Evolutionary conservation across 2,888 invertebrate genomes (phyloP).

Genomic region (Malacosoma neustria): DNA sequence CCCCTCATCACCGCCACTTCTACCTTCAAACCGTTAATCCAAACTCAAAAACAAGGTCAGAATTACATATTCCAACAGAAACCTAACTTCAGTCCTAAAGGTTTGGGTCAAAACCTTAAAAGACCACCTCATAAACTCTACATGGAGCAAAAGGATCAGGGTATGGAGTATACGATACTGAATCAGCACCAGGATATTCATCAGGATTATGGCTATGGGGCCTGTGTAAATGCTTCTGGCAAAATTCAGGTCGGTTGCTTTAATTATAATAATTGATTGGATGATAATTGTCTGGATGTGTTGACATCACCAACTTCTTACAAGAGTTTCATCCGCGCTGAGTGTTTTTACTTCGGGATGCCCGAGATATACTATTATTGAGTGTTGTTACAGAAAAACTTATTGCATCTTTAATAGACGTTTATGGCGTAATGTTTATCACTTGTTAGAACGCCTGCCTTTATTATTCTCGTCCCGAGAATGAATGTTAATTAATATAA

Average conservation of each 20-base stretch:
- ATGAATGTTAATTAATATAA: too few relatives aligned
- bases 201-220: conserved; percentile 54
- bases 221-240: conserved; percentile 46
- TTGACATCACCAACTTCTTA: too few relatives aligned
- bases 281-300: too few relatives aligned
- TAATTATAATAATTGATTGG: too few relatives aligned
- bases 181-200: conserved; percentile 58
- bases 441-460: too few relatives aligned
- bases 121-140: conserved; percentile 56
- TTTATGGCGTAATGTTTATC: too few relatives aligned
- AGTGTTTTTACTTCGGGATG: too few relatives aligned
- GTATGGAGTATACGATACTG: conserved; percentile 42
- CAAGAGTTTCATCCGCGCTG: too few relatives aligned
- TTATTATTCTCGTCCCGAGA: too few relatives aligned
- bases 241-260: conserved; percentile 60
- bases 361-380: too few relatives aligned
- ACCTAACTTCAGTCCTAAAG: conserved; percentile 40
- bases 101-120: conserved; percentile 34
- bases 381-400: too few relatives aligned
- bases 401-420: too few relatives aligned
- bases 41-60: conserved; percentile 52
- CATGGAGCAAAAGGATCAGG: conserved; percentile 48
- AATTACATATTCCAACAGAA: conserved; percentile 67
- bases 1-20: conserved; percentile 70
- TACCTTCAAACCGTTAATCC: conserved; percentile 73